Base-by-base conservation (phyloP, 1,140 invertebrate species). In the Sycophaga agraensis region DNA sequence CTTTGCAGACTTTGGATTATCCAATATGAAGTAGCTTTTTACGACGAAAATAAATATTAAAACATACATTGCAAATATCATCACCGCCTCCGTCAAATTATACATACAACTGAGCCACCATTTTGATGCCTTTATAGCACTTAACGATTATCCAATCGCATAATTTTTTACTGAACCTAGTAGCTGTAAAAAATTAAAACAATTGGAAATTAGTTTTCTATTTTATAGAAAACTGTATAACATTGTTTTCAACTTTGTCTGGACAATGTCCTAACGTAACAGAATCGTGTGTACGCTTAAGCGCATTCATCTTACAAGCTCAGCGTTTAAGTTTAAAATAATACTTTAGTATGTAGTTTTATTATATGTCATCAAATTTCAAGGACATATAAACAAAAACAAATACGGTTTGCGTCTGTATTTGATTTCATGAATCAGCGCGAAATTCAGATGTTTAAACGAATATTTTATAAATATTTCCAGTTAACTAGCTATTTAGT, bases 131-230 rank as follows among this genome's bases (percentile, higher is more conserved):
- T n/a, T 43, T 43, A 55, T 62, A 62, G 45, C 51, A 56, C 59
- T 62, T 53, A 50, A 35, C 68, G 56, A 48, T 58, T 64, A 59
- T 66, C 75, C 74, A 73, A 74, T 71, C 70, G 70, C 66, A 77
- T 72, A 76, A 75, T 66, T 72, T 74, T 75, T 76, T 74, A 76
- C 64, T 67, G 70, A 74, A 74, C 59, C 69, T 54, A 77, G 68
- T 68, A 22, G 70, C 59, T 68, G 70, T 73, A 73, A 79, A 74
- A 74, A 76, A 63, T 77, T 74, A 69, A 75, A 70, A 22, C 67
- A 60, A 73, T 75, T 70, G 71, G 71, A 66, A 66, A 59, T 66
- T 63, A n/a, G 57, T 63, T 63, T 65, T 59, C 42, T 45, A 53
- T 66, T 66, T 55, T 56, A 62, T 62, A 62, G 59, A 56, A 56